Conservation (phyloP, 2,888 invertebrate species). For the Eumacrocentrus americanus region DNA sequence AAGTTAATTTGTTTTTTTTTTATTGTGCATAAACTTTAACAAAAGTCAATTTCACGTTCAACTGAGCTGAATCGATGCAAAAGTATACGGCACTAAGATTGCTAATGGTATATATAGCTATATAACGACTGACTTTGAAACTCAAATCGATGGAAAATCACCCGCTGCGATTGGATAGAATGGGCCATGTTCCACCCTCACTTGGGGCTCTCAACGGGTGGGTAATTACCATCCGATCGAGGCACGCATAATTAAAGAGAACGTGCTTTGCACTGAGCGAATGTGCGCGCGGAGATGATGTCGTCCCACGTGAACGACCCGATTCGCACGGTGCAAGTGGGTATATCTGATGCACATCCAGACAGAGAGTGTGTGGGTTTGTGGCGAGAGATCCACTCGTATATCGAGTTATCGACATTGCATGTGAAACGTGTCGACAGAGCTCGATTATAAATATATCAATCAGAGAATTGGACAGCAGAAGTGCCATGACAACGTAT, state of each 20-base stretch:
- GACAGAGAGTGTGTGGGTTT: too few relatives aligned
- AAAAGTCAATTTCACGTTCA: constrained; percentile 14
- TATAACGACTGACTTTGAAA: too few relatives aligned
- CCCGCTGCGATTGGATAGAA: constrained; percentile 8
- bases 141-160: constrained; percentile 5
- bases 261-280: not conserved
- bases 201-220: not conserved
- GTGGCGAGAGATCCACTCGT: not conserved
- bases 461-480: too few relatives aligned
- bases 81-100: not conserved
- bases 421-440: too few relatives aligned
- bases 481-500: too few relatives aligned
- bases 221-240: constrained; percentile 8
- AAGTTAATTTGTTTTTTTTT: too few relatives aligned
- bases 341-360: too few relatives aligned
- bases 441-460: too few relatives aligned
- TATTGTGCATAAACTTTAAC: not conserved
- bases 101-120: not conserved
- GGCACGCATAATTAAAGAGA: constrained; percentile 9
- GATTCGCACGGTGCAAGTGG: not conserved
- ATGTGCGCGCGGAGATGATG: constrained; percentile 5
- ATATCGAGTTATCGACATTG: too few relatives aligned
- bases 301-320: constrained; percentile 1
- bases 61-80: not conserved
- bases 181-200: not conserved